Evolutionary conservation across 2,797 vertebrate genomes (phyloP), one percentile per base, ranked within the genome.

Genomic region (Poecile montanus): DNA sequence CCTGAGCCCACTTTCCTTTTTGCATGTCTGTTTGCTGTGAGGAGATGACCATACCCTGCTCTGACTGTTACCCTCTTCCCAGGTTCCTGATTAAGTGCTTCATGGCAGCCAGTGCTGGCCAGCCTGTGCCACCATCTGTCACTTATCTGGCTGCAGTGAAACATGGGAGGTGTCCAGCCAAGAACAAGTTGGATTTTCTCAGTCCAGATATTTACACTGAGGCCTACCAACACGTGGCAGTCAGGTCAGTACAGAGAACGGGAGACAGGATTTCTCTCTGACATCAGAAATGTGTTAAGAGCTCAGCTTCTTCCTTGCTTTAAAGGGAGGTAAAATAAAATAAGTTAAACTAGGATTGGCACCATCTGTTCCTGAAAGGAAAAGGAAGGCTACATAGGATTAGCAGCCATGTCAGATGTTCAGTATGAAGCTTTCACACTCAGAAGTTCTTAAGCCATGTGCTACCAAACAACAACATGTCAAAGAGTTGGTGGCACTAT

Each of bases 1-100:
- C 65, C 22, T 4, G 6, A 57, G 56, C 32, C 48, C 30, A 11
- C 25, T 61, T 80, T n/a, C 38, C 72, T 29, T 75, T 67, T 32
- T 58, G 44, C 32, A 20, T 10, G 25, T 61, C 34, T 20, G 1
- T 58, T 51, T 76, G 40, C 67, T 75, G 56, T 0, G 0, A 12
- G 42, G 50, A 56, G 18, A 88, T 84, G 77, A 25, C 38, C 50
- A 9, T 58, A 26, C 27, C 45, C n/a, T 50, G 47, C 17, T 86
- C 54, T 74, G 54, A 85, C 66, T 68, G 19, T 61, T 48, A 42
- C 36, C 25, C 75, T 94, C 70, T 92, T 74, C 61, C 54, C 85
- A 98, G 98, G 95, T 98, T 98, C 96, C 96, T 98, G 91, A 76
- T 98, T 34, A 98, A 98, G 91, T 98, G 65, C 95, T 97, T 97